These are phyloP conservation scores for Drosophila affinis DNA, from an alignment of 2,888 invertebrate genomes.

Conservation along the genomic window DNA sequence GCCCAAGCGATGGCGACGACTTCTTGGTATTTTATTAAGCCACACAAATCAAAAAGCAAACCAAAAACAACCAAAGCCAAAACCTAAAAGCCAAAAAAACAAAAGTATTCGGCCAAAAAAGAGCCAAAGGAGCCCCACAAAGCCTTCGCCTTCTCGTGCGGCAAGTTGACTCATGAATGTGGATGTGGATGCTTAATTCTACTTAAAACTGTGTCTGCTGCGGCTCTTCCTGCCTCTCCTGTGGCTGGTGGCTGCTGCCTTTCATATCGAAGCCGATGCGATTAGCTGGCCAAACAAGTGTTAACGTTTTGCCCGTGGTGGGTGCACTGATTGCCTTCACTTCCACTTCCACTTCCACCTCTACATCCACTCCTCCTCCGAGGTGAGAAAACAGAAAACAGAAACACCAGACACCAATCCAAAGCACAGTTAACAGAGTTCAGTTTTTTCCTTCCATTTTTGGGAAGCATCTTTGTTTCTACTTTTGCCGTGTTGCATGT, in stretches of 20 bases:
- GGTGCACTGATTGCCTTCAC: constrained; percentile 67
- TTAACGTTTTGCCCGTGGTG: constrained; percentile 65
- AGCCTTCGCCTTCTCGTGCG: constrained; percentile 51
- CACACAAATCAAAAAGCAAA: constrained; percentile 71
- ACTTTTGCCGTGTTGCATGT: constrained; percentile 10
- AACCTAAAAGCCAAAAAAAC: constrained; percentile 26
- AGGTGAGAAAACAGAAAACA: constrained; percentile 57
- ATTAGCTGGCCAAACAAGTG: constrained; percentile 77
- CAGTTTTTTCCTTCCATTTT: constrained; percentile 66
- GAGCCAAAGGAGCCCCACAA: constrained; percentile 32
- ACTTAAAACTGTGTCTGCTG: constrained; percentile 64
- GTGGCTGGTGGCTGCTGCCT: constrained; percentile 54
- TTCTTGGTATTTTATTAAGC: constrained; percentile 80
- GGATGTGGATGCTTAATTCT: constrained; percentile 72
- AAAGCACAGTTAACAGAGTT: constrained; percentile 31
- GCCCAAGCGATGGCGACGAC: constrained; percentile 41
- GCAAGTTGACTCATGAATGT: constrained; percentile 78
- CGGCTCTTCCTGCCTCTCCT: constrained; percentile 26
- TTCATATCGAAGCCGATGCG: constrained; percentile 53
- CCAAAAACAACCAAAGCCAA: constrained; percentile 22
- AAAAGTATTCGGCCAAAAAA: constrained; percentile 49
- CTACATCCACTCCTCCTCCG: constrained; percentile 41
- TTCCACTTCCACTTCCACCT: background rate
- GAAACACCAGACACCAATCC: constrained; percentile 35
- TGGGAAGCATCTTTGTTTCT: constrained; percentile 73